These are phyloP conservation scores for Gymnocephalus cernua DNA, from an alignment of 2,113 vertebrate species.

Conservation along the genomic window DNA sequence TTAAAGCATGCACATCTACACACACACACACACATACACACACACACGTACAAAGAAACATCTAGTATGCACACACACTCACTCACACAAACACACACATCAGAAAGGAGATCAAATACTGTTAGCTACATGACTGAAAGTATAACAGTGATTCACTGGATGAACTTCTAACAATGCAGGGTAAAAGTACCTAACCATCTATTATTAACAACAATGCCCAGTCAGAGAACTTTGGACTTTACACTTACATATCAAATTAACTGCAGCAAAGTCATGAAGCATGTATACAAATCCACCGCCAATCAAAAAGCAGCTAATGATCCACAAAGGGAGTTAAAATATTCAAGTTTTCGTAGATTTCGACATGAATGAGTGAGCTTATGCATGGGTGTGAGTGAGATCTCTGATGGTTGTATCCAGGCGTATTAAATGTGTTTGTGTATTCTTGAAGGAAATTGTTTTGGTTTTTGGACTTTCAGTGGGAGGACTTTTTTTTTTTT, in stretches of 20 bases:
- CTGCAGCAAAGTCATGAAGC: conserved; percentile 19
- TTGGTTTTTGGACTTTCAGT: conserved; percentile 23
- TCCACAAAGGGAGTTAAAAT: conserved; percentile 46
- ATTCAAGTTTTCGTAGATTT: background rate
- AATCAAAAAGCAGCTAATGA: conserved; percentile 54
- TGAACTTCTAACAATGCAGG: conserved; percentile 57
- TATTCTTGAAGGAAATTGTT: conserved; percentile 5
- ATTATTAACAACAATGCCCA: conserved; percentile 67
- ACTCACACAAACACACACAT: conserved; percentile 9
- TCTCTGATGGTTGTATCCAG: background rate
- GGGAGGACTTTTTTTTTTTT: background rate
- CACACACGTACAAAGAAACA: background rate
- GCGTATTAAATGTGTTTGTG: background rate
- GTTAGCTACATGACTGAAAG: conserved; percentile 57
- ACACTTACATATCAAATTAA: conserved; percentile 18
- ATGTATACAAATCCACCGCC: conserved; percentile 22
- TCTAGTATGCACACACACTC: background rate
- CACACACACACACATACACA: background rate
- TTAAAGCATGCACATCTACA: background rate
- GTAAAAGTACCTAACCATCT: conserved; percentile 49
- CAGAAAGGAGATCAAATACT: conserved; percentile 33
- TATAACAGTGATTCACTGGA: conserved; percentile 37
- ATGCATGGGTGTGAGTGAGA: background rate
- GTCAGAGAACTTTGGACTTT: conserved; percentile 44
- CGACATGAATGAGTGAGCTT: background rate